These are phyloP conservation scores for Coboldia fuscipes DNA, from an alignment of 1,140 invertebrate genomes.

Conservation along the genomic window DNA sequence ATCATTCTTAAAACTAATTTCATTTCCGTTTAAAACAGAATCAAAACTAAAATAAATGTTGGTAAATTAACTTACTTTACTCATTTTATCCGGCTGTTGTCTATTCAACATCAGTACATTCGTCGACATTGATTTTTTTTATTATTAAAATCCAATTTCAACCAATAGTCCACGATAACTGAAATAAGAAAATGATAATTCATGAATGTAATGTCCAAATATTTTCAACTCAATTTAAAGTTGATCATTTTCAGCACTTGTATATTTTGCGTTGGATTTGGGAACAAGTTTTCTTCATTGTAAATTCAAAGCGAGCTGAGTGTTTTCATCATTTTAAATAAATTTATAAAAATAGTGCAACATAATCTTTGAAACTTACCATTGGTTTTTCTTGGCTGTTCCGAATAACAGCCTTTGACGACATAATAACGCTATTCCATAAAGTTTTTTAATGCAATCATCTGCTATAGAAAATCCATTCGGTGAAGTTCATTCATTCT, in stretches of 20 bases:
- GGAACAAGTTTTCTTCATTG: constrained; percentile 6
- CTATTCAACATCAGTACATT: too few species aligned
- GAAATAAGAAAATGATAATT: too few species aligned
- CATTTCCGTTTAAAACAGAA: too few species aligned
- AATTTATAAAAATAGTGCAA: not conserved
- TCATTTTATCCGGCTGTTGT: too few species aligned
- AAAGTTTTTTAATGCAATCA: constrained; percentile 5
- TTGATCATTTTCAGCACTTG: too few species aligned
- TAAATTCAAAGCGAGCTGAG: constrained; percentile 5
- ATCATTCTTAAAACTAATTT: constrained; percentile 4
- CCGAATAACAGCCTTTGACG: not conserved
- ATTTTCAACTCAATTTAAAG: too few species aligned
- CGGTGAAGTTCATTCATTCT: not conserved
- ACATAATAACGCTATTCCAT: constrained; percentile 7
- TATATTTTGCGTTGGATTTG: constrained; percentile 5
- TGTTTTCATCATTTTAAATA: constrained; percentile 3
- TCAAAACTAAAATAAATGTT: too few species aligned
- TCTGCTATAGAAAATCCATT: constrained; percentile 4
- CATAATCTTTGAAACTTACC: not conserved
- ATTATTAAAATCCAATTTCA: too few species aligned
- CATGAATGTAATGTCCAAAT: too few species aligned
- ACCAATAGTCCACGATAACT: too few species aligned
- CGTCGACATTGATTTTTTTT: too few species aligned
- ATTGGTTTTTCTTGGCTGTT: not conserved
- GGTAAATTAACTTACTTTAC: too few species aligned